These are phyloP conservation scores for Peromyscus melanophrys DNA, from an alignment of 2,797 vertebrate species.

Conservation along the genomic window DNA sequence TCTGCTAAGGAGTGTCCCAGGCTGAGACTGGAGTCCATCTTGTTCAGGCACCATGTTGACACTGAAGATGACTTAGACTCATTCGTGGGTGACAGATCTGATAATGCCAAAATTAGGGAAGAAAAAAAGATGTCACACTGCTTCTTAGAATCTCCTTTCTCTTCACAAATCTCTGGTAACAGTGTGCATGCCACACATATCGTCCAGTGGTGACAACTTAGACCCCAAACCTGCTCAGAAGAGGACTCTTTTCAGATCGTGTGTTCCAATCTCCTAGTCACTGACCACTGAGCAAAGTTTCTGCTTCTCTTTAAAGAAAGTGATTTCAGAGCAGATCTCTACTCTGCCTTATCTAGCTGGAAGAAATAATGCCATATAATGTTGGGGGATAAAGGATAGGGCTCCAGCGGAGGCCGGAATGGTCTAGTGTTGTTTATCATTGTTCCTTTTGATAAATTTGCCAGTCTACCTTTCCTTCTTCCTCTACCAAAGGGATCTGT, in stretches of 20 bases:
- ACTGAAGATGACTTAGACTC: not conserved
- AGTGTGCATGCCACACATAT: not conserved
- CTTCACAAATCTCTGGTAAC: not conserved
- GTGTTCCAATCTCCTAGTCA: not conserved
- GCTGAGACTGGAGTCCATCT: not conserved
- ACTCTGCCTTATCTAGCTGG: slow-evolving; percentile 23
- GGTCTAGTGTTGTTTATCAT: slow-evolving; percentile 5
- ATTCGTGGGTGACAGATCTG: not conserved
- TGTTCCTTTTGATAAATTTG: slow-evolving; percentile 24
- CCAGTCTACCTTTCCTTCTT: slow-evolving; percentile 8
- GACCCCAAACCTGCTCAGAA: too few species aligned
- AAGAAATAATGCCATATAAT: not conserved
- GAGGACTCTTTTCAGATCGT: not conserved
- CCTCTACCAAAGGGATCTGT: not conserved
- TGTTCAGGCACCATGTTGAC: not conserved
- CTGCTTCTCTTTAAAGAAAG: not conserved
- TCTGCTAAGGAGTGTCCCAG: not conserved
- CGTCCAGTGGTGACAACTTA: not conserved
- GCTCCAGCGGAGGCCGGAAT: not conserved
- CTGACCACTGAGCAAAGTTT: not conserved
- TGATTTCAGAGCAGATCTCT: not conserved
- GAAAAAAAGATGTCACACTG: not conserved
- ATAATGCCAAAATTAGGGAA: not conserved
- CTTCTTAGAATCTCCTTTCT: not conserved
- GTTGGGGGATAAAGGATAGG: not conserved